Evolutionary conservation across 2,888 invertebrate species (phyloP).

Genomic region (Melinaea menophilus): DNA sequence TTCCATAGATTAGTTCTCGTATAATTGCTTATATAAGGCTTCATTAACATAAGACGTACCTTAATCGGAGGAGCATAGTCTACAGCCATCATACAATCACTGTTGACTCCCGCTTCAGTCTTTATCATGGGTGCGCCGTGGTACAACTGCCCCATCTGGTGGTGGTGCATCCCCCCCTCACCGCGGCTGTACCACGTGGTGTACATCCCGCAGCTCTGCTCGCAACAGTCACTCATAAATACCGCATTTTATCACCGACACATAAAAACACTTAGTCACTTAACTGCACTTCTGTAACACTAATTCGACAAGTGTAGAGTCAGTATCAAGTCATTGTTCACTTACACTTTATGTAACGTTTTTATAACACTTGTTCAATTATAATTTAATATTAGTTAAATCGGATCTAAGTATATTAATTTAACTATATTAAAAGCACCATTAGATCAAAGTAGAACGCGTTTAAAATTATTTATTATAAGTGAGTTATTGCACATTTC

Average conservation of each 20-base stretch:
- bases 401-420: neutral
- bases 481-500: too few relatives aligned
- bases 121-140: constrained; percentile 79
- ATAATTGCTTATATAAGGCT: constrained; percentile 3
- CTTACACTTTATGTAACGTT: neutral
- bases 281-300: constrained; percentile 6
- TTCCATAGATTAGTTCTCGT: neutral
- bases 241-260: constrained; percentile 43
- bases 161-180: constrained; percentile 73
- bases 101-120: constrained; percentile 79
- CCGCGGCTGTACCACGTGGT: constrained; percentile 77
- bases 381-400: neutral
- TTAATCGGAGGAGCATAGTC: constrained; percentile 81
- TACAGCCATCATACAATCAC: constrained; percentile 82
- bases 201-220: constrained; percentile 70
- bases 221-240: constrained; percentile 71
- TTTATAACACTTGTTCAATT: neutral
- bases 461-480: neutral
- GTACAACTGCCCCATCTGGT: constrained; percentile 75
- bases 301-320: constrained; percentile 17
- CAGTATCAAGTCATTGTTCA: neutral
- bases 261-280: constrained; percentile 22
- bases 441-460: neutral
- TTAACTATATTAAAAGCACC: constrained; percentile 32
- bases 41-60: constrained; percentile 59